Evolutionary conservation across 2,113 vertebrate species (phyloP), one percentile per base, ranked within the genome.

Genomic region (Sciurus niger): DNA sequence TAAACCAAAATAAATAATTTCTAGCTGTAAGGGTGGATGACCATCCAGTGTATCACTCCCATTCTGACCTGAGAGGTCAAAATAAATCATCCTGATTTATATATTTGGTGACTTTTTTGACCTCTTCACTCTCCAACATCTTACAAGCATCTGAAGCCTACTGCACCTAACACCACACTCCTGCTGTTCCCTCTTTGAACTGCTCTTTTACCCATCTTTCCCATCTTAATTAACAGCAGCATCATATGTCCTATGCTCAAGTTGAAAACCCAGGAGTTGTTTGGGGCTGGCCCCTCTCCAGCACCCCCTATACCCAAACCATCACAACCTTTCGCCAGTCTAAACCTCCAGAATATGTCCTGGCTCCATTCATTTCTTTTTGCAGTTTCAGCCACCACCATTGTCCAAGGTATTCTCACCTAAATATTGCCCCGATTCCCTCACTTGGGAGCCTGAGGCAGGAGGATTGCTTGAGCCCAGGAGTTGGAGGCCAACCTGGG

Each of bases 1-100:
- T 74, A 74, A 90, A 79, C 72, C 85, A 78, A 90, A 68, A 37
- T 77, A 72, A 89, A 40, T 60, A 80, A 79, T 14, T 74, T 40
- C 43, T 94, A 8, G 53, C 11, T 43, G 32, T 87, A 84, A 88
- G 8, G 43, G 28, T 55, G 40, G 74, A 16, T 83, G 80, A 85
- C 51, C 63, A 40, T 65, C 84, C 86, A 37, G 12, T 48, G 28
- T 76, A 34, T 86, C 46, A 34, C 40, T 76, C 32, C 63, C 43
- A 18, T 24, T 92, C 84, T 58, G 63, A 82, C 24, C 14, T 84
- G 55, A 58, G 20, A 58, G 55, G 20, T 58, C 55, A 58, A 8
- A 58, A 58, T 22, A 58, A 58, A 58, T 22, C 55, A 24, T 67
- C 73, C 79, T 53, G 34, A 63, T 43, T 30, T 24, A 34, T 8